phyloP scores from a whole-genome alignment of 2,113 vertebrate genomes.

The Rhegmatorhina hoffmannsi region DNA sequence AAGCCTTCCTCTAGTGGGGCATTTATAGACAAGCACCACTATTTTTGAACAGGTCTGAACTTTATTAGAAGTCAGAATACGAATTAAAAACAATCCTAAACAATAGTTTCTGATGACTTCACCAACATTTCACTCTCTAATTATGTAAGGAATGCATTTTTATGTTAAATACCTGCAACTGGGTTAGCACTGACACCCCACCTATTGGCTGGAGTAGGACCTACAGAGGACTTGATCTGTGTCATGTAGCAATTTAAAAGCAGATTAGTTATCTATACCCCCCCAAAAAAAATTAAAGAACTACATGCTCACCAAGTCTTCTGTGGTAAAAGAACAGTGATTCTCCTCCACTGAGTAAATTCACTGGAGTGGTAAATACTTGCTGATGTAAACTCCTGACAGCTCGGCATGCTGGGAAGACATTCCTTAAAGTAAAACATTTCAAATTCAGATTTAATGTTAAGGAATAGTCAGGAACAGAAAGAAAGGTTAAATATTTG shows the following conservation, averaged over 20 bases:
- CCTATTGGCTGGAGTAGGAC: neutral
- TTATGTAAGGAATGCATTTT: neutral
- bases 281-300: neutral
- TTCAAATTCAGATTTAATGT: neutral
- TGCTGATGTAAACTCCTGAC: constrained; percentile 94
- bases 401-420: constrained; percentile 97
- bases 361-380: constrained; percentile 96
- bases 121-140: neutral
- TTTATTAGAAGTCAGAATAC: neutral
- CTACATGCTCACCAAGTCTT: constrained; percentile 89
- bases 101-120: constrained; percentile 46
- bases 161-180: neutral
- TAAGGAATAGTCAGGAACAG: neutral
- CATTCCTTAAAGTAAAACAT: constrained; percentile 84
- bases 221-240: neutral
- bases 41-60: constrained; percentile 17
- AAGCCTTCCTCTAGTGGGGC: neutral
- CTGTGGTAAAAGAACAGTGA: constrained; percentile 90
- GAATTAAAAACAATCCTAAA: constrained; percentile 2
- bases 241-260: neutral
- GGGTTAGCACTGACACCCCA: neutral
- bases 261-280: neutral
- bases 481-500: neutral
- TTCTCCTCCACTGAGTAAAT: constrained; percentile 92
- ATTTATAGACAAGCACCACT: neutral